Conservation (phyloP, 2,888 invertebrate genomes). For the Aleiodes alternator region DNA sequence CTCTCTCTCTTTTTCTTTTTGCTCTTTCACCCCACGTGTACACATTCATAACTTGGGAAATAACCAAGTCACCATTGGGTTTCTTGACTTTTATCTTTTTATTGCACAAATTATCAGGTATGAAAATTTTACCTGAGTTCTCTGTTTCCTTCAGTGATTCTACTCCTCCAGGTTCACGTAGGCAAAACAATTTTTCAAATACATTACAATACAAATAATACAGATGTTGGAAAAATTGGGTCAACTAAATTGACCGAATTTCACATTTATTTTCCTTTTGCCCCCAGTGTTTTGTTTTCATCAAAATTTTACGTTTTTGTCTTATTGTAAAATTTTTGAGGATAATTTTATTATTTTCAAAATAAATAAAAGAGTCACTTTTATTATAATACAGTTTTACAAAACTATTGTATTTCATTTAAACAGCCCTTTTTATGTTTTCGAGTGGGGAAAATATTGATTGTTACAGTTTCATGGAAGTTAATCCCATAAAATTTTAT, state of each 20-base stretch:
- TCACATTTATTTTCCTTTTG: no score
- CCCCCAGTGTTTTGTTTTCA: no score
- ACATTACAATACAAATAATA: not conserved
- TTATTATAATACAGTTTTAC: no score
- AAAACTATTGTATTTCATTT: no score
- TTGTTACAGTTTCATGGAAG: no score
- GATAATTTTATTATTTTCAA: no score
- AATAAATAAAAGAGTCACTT: no score
- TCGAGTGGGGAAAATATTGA: no score
- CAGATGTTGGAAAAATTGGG: not conserved
- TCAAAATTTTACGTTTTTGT: no score
- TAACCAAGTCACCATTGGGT: constrained; percentile 15
- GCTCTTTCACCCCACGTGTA: not conserved
- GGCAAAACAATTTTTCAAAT: not conserved
- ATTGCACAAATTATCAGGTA: constrained; percentile 64
- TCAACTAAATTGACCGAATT: not conserved
- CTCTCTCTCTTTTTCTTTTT: constrained; percentile 22
- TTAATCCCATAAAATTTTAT: no score
- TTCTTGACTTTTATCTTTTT: constrained; percentile 61
- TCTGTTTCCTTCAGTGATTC: not conserved
- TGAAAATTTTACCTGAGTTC: constrained; percentile 44
- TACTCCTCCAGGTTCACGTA: not conserved
- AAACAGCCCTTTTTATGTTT: no score
- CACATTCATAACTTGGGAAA: constrained; percentile 1
- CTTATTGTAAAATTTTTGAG: no score